These are phyloP conservation scores for Diplogasteroides magnus DNA, from an alignment of 1,140 invertebrate genomes.

Conservation along the genomic window DNA sequence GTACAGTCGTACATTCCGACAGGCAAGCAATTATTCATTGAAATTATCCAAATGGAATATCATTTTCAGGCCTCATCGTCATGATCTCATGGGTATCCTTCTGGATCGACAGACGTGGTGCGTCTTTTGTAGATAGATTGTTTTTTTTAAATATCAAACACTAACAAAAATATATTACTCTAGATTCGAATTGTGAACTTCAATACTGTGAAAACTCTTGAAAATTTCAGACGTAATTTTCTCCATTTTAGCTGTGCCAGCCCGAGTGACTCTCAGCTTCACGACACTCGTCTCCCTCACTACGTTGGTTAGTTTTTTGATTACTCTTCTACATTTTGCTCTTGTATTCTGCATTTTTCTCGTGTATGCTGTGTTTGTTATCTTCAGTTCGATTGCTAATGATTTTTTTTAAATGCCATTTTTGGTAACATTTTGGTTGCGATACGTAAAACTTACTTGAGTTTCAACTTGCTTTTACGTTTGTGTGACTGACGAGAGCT, in stretches of 20 bases:
- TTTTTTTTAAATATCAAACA: background rate
- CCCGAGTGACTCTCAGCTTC: constrained; percentile 49
- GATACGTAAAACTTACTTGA: constrained; percentile 3
- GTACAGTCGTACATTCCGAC: constrained; percentile 82
- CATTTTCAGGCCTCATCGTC: constrained; percentile 74
- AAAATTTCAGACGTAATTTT: background rate
- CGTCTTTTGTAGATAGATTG: background rate
- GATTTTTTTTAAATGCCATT: constrained; percentile 4
- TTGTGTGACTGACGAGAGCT: background rate
- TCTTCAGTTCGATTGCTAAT: background rate
- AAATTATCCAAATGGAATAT: too few relatives aligned
- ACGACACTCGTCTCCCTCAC: constrained; percentile 50
- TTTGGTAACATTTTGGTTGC: background rate
- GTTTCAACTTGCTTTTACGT: constrained; percentile 1
- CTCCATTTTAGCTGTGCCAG: constrained; percentile 42
- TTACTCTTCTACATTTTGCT: background rate
- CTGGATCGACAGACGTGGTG: constrained; percentile 50
- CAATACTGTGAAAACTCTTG: too few relatives aligned
- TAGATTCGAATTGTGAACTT: background rate
- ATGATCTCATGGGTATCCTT: constrained; percentile 76
- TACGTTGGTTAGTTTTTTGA: constrained; percentile 37
- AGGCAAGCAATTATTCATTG: too few relatives aligned
- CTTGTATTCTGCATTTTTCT: background rate
- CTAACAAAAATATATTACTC: background rate
- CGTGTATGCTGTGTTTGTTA: background rate